Evolutionary conservation across 2,888 invertebrate genomes (phyloP).

Genomic region (Phragmatobia fuliginosa): DNA sequence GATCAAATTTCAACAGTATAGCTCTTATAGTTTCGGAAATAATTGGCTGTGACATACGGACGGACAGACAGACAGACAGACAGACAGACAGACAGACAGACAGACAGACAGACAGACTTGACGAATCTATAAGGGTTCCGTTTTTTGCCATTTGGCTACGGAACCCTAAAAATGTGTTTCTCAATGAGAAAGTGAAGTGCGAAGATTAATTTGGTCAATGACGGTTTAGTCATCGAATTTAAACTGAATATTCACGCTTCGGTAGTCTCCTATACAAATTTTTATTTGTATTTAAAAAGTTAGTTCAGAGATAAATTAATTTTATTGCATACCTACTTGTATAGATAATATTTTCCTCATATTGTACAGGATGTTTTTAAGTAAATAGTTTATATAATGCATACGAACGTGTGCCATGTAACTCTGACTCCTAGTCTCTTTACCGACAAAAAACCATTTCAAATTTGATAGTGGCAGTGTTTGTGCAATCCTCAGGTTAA

Average conservation of each 20-base stretch:
- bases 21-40: too few species aligned
- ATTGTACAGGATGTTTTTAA: slow-evolving; percentile 4
- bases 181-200: slow-evolving; percentile 39
- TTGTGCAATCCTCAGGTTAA: too few species aligned
- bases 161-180: slow-evolving; percentile 17
- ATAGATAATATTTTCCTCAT: slow-evolving; percentile 13
- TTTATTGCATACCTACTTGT: background rate
- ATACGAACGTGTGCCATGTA: background rate
- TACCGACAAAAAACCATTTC: too few species aligned
- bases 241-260: slow-evolving; percentile 15
- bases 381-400: background rate
- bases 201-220: slow-evolving; percentile 34
- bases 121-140: too few species aligned
- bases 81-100: too few species aligned
- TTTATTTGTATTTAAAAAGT: background rate
- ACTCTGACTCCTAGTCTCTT: too few species aligned
- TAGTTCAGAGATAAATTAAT: slow-evolving; percentile 8
- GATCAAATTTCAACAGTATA: too few species aligned
- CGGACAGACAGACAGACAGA: too few species aligned
- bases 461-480: too few species aligned
- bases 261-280: background rate
- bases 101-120: too few species aligned
- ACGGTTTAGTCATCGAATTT: slow-evolving; percentile 34
- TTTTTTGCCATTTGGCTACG: too few species aligned
- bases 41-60: too few species aligned